Percentiles rank a stretch among this genome's conserved stretches.
These are phyloP conservation scores for Beaufortia kweichowensis DNA, from an alignment of 2,113 vertebrate genomes.

Conservation along the genomic window DNA sequence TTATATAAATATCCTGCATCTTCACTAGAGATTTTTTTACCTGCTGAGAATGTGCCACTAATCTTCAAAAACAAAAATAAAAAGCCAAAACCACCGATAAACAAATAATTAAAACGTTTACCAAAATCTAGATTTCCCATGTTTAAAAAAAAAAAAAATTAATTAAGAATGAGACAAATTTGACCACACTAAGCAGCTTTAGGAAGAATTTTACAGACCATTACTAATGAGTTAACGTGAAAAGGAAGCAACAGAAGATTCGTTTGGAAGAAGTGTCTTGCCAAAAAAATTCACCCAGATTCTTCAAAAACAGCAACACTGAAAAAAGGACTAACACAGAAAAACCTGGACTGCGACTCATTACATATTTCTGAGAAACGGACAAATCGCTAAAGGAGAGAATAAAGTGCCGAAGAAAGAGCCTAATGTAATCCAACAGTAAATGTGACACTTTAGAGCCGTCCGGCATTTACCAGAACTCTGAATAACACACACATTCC, in stretches of 20 bases:
- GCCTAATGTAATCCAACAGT: no score
- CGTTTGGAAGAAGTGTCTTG: neutral
- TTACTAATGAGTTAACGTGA: conserved; percentile 6
- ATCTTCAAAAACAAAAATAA: no score
- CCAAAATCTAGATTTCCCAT: neutral
- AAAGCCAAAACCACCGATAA: neutral
- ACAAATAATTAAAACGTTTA: neutral
- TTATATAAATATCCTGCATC: neutral
- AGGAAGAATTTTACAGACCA: neutral
- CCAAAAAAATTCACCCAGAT: conserved; percentile 20
- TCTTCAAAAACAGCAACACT: neutral
- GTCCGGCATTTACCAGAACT: conserved; percentile 4
- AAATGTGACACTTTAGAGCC: no score
- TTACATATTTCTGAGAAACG: neutral
- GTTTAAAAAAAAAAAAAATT: neutral
- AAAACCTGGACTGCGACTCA: neutral
- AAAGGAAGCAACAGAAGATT: conserved; percentile 25
- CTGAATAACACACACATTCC: conserved; percentile 2
- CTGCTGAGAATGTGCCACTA: neutral
- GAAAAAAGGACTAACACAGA: neutral
- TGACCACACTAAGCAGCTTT: conserved; percentile 3
- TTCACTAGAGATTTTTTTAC: neutral
- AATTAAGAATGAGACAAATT: neutral
- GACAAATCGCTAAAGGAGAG: neutral
- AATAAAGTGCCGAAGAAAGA: neutral